Conservation (phyloP, 1,140 invertebrate genomes). For the Nephila pilipes region DNA sequence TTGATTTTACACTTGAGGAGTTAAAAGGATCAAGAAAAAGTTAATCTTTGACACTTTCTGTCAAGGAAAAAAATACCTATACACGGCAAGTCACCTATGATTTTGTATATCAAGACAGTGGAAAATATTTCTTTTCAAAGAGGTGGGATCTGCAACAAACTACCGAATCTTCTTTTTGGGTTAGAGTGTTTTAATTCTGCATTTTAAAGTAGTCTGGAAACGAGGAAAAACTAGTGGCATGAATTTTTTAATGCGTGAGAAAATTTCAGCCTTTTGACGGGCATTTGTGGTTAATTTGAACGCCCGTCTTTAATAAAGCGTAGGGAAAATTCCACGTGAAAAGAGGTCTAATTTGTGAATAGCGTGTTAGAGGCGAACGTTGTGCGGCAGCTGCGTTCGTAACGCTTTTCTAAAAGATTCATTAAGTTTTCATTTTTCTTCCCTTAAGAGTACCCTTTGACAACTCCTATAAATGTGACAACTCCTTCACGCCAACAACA, state of each 20-base stretch:
- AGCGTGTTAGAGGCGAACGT: slow-evolving; percentile 47
- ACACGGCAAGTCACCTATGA: too few species aligned
- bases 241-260: slow-evolving; percentile 30
- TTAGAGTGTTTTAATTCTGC: background rate
- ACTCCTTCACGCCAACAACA: slow-evolving; percentile 71
- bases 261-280: slow-evolving; percentile 36
- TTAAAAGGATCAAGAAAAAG: too few species aligned
- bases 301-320: slow-evolving; percentile 48
- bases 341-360: slow-evolving; percentile 74
- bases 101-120: background rate
- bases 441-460: slow-evolving; percentile 60
- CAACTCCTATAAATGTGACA: slow-evolving; percentile 73
- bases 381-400: slow-evolving; percentile 34
- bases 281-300: slow-evolving; percentile 65
- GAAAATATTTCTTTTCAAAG: background rate
- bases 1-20: too few species aligned
- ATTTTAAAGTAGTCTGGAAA: background rate
- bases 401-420: slow-evolving; percentile 71
- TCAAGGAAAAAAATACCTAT: background rate
- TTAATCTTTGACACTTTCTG: background rate
- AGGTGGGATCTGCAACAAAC: background rate
- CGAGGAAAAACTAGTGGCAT: slow-evolving; percentile 14
- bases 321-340: slow-evolving; percentile 56
- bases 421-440: slow-evolving; percentile 76
- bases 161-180: background rate